Evolutionary conservation across 2,113 vertebrate genomes (phyloP).

Genomic region (Empidonax alnorum): DNA sequence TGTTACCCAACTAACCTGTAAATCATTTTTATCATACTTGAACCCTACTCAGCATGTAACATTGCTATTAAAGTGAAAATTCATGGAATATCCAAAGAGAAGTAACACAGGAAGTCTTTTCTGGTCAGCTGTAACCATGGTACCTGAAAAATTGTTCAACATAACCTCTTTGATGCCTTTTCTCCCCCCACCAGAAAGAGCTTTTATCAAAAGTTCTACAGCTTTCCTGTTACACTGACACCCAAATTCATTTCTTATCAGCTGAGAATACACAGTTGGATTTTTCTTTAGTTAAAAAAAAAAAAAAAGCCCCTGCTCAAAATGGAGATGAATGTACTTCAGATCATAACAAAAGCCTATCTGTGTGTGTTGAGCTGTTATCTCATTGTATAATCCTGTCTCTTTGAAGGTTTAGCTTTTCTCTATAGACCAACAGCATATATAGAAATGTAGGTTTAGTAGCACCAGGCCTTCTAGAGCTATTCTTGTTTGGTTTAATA

Average conservation of each 20-base stretch:
- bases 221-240: neutral
- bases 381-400: constrained; percentile 33
- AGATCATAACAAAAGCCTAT: constrained; percentile 53
- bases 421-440: neutral
- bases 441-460: neutral
- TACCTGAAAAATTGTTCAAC: neutral
- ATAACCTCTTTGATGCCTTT: neutral
- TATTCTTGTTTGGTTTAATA: neutral
- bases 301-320: neutral
- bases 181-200: neutral
- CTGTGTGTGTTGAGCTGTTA: constrained; percentile 25
- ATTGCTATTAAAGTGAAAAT: neutral
- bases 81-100: neutral
- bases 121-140: constrained; percentile 20
- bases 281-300: neutral
- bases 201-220: constrained; percentile 24
- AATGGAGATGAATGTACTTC: constrained; percentile 45
- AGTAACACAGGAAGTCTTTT: neutral
- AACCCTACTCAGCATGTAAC: neutral
- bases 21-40: neutral
- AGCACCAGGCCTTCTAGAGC: neutral
- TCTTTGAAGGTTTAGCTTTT: constrained; percentile 47
- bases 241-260: constrained; percentile 41
- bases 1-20: neutral
- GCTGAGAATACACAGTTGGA: constrained; percentile 20